Evolutionary conservation across 2,113 vertebrate species (phyloP), one percentile per base, ranked within the genome.

Genomic region (Abramis brama): DNA sequence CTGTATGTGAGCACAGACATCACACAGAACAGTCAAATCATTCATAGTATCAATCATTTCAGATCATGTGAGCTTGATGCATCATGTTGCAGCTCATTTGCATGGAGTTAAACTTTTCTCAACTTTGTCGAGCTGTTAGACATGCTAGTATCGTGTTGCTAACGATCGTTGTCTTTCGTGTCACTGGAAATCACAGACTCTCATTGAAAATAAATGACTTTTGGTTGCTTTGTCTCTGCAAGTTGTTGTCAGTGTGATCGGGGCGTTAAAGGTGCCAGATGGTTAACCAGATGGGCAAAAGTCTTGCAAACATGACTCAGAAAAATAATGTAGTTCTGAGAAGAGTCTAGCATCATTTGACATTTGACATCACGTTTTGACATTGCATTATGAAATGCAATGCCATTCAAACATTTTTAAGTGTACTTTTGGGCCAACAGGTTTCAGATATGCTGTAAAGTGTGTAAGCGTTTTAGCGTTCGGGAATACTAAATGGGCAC

Each of bases 231-330:
- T 71, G 36, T 71, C 10, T 2, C 68, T 71, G 19, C 33, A 71
- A 39, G 68, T 71, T 71, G 68, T 39, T 71, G 68, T 43, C 68
- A 43, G 1, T 43, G 68, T 43, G 68, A 71, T n/a, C 68, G 5
- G 21, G 33, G 8, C 19, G 12, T 71, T 43, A 71, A 71, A 71
- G 33, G 68, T 71, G 68, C 68, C 68, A 71, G 68, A 43, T 71
- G 68, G 68, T 71, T 71, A 71, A 71, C 36, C 68, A 71, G 68
- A 71, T 43, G 68, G 68, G 33, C 43, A 71, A 71, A 71, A 71
- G 68, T 71, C 36, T 71, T 43, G 10, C 36, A 71, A 71, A 71
- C 36, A 43, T 71, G 68, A 71, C 36, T 71, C 68, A 12, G 36
- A 43, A 71, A 39, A 71, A 6, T 23, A 39, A 71, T 43, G 68